A percentile compares a stretch with the other conserved stretches of the same genome.
phyloP scores from a whole-genome alignment of 1,140 invertebrate species.

The Chymomyza costata region DNA sequence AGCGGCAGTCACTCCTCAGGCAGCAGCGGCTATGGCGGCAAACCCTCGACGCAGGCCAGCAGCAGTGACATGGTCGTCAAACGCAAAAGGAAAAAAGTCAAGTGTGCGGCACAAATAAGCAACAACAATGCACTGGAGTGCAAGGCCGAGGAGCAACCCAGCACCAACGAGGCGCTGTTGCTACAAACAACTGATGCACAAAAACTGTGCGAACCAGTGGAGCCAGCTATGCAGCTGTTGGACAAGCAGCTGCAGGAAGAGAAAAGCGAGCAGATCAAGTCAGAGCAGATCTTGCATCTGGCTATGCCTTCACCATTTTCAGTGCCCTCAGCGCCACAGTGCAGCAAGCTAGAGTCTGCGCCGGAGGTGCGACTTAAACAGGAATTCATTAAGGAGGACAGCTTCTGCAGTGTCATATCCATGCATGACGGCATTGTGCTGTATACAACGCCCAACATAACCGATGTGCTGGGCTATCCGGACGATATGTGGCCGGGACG shows the following conservation, averaged over 20 bases:
- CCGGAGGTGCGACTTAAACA: background rate
- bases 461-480: slow-evolving; percentile 84
- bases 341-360: slow-evolving; percentile 46
- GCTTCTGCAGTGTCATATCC: slow-evolving; percentile 87
- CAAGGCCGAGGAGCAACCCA: slow-evolving; percentile 18
- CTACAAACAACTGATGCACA: slow-evolving; percentile 21
- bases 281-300: slow-evolving; percentile 41
- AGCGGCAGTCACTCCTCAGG: slow-evolving; percentile 85
- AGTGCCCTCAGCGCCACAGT: slow-evolving; percentile 6
- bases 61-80: slow-evolving; percentile 76
- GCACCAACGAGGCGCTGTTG: slow-evolving; percentile 3
- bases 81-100: slow-evolving; percentile 77
- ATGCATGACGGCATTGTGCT: slow-evolving; percentile 88
- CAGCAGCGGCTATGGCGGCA: slow-evolving; percentile 86
- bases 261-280: slow-evolving; percentile 23
- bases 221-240: slow-evolving; percentile 15
- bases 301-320: slow-evolving; percentile 28
- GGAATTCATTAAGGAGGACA: slow-evolving; percentile 77
- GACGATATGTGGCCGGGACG: slow-evolving; percentile 90
- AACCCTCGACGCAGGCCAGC: slow-evolving; percentile 78
- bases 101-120: slow-evolving; percentile 23
- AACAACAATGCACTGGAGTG: slow-evolving; percentile 26
- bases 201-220: slow-evolving; percentile 1
- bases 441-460: slow-evolving; percentile 83
- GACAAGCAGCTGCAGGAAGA: slow-evolving; percentile 28